Evolutionary conservation across 2,113 vertebrate species (phyloP), one percentile per base, ranked within the genome.

Genomic region (Thinocorus orbignyianus): DNA sequence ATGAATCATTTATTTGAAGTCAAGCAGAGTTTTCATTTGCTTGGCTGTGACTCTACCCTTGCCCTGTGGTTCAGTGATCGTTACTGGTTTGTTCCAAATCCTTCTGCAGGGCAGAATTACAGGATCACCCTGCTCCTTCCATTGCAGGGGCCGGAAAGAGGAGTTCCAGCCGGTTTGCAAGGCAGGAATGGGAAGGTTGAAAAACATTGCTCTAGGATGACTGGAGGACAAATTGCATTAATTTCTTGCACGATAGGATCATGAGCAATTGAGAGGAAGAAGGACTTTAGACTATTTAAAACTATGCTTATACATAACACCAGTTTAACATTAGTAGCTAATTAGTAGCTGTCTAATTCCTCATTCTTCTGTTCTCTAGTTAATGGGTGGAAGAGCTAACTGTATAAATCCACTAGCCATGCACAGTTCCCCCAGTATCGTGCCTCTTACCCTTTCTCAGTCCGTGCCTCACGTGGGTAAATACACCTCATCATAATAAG

Each of bases 381-480:
- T 94, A 85, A 73, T 60, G 72, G 42, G 30, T 93, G 68, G 86
- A 94, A 93, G 79, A 94, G 52, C 81, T 86, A 82, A 77, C 85
- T 82, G 89, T 11, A 72, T 74, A 86, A 93, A 79, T 86, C 44
- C 2, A 2, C 31, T 78, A 74, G 37, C 17, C 26, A 44, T 69
- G 17, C 49, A 7, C 19, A 77, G 60, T 49, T 68, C 35, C 46
- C 66, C 24, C 52, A 41, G 69, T 49, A 24, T 37, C 72, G 41
- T 42, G 52, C 35, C 44, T 89, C 61, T 81, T 54, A 78, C 2
- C 80, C 69, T 84, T 54, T 82, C 64, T 62, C 77, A 83, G 80
- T 24, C 91, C 1, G 1, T 66, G 82, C 76, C 68, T 92, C 80
- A 16, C 73, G 33, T 44, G 1, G 1, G 81, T 93, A 95, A 92